A percentile compares a stretch with the other conserved stretches of the same genome.
phyloP scores from a whole-genome alignment of 1,140 invertebrate genomes.

The Argopecten irradians region DNA sequence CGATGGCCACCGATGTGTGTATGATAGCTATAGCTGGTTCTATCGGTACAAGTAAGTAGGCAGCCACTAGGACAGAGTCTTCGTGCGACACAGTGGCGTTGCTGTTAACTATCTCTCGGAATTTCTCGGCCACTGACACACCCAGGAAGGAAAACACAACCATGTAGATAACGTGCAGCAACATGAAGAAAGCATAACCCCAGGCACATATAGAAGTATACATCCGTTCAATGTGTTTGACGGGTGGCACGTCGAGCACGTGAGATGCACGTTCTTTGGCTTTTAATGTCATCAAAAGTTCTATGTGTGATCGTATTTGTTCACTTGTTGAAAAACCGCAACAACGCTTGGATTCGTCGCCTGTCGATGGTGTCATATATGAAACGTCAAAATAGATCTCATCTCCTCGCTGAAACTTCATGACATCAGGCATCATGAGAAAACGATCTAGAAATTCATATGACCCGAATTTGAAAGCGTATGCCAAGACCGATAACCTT shows the following conservation, averaged over 20 bases:
- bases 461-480: constrained; percentile 59
- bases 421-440: constrained; percentile 54
- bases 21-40: constrained; percentile 61
- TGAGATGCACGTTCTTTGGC: constrained; percentile 52
- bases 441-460: constrained; percentile 51
- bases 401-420: constrained; percentile 39
- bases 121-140: constrained; percentile 46
- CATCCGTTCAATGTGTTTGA: constrained; percentile 64
- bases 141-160: constrained; percentile 59
- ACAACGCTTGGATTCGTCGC: neutral
- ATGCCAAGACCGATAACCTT: constrained; percentile 60
- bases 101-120: constrained; percentile 43
- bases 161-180: constrained; percentile 69
- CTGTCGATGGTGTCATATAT: constrained; percentile 59
- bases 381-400: constrained; percentile 57
- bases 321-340: neutral
- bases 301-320: constrained; percentile 50
- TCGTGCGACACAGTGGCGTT: neutral
- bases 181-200: constrained; percentile 61
- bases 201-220: constrained; percentile 61
- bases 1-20: constrained; percentile 30
- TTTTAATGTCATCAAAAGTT: constrained; percentile 57
- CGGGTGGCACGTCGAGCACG: constrained; percentile 65
- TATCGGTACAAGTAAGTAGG: constrained; percentile 59
- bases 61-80: constrained; percentile 40